Conservation (phyloP, 2,888 invertebrate species). For the Orthonychiurus folsomi region DNA sequence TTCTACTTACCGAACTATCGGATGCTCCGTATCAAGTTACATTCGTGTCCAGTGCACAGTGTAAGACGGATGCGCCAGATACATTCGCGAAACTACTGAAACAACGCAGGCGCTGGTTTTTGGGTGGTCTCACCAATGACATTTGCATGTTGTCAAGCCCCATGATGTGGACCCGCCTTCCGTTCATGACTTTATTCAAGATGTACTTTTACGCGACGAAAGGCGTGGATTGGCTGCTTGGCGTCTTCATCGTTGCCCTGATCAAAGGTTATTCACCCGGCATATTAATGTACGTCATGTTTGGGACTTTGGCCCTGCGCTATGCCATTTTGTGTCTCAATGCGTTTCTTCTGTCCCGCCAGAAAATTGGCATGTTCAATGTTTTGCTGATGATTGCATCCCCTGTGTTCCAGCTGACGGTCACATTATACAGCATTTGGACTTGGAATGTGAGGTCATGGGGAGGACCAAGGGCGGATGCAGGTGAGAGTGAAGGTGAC, state of each 20-base stretch:
- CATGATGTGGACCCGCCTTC: conserved; percentile 22
- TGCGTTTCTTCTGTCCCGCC: conserved; percentile 14
- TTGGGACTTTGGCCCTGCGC: not conserved
- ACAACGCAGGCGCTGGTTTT: conserved; percentile 26
- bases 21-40: conserved; percentile 16
- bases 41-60: conserved; percentile 18
- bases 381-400: conserved; percentile 16
- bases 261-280: conserved; percentile 2
- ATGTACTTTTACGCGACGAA: conserved; percentile 18
- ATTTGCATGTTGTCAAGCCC: conserved; percentile 18
- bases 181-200: conserved; percentile 18
- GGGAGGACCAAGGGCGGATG: conserved; percentile 26
- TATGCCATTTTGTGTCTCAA: conserved; percentile 10
- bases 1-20: conserved; percentile 17
- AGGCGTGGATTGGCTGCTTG: conserved; percentile 22
- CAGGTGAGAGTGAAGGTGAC: not conserved
- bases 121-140: conserved; percentile 25
- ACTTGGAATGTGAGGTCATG: conserved; percentile 24
- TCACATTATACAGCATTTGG: conserved; percentile 20
- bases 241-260: conserved; percentile 13
- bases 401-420: conserved; percentile 21
- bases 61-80: conserved; percentile 27
- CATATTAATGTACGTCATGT: conserved; percentile 5
- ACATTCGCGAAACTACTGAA: conserved; percentile 22
- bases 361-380: conserved; percentile 16